Base-by-base conservation (phyloP, 2,888 invertebrate species). In the Apocheima hispidaria region DNA sequence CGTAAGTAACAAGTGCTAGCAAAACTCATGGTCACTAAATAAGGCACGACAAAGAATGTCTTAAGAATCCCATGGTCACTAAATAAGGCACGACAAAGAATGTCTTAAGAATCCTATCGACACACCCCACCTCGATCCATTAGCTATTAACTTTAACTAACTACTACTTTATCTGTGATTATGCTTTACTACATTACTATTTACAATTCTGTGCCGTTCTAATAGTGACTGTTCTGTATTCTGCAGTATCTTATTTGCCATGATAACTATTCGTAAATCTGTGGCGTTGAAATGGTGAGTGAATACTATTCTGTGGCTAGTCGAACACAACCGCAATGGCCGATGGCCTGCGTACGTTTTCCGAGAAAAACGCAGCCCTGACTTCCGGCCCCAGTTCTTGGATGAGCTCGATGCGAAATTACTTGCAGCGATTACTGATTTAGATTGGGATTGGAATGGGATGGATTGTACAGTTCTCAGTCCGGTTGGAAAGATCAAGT, bases 351-450 rank as follows among this genome's bases (percentile, higher is more conserved):
- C 49, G 60, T 54, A 46, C 72, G 67, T 63, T 66, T 76, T 76
- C 78, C 55, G 40, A 79, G 80, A 78, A 75, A 77, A 75, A 74
- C 71, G 60, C 57, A 68, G 68, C 68, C 67, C 69, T 64, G 68
- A 68, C 75, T 77, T 78, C 78, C 75, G 74, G 74, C 71, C 72
- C 66, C 74, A 70, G 70, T 77, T 76, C 75, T 73, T 59, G 68
- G 74, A 69, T 69, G 63, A 72, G 71, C 74, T 66, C 64, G 64
- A 70, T 56, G 63, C 65, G 63, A 76, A 75, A 77, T 72, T 72
- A 72, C 72, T 70, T 70, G 66, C 18, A 35, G 49, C 33, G 60
- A 49, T 61, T 63, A 40, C 50, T 59, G 60, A 57, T 54, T 48
- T 63, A 63, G 55, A 60, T 60, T 55, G 44, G 26, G 21, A 21